phyloP scores from a whole-genome alignment of 1,140 invertebrate species.

The Cotesia glomerata region DNA sequence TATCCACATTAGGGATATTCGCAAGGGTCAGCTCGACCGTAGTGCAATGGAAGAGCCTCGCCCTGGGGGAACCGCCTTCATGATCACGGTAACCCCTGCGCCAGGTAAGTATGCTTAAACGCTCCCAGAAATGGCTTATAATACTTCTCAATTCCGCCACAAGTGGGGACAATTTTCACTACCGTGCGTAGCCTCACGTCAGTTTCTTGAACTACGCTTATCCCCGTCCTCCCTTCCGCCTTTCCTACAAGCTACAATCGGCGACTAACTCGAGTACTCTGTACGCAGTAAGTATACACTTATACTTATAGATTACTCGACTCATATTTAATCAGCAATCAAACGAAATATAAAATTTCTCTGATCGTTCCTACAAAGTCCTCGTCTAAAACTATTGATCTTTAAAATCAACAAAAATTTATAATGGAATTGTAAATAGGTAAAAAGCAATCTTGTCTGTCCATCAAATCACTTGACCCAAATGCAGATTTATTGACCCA shows the following conservation, averaged over 20 bases:
- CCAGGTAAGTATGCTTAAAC: conserved; percentile 63
- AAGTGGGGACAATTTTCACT: neutral
- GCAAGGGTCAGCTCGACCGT: conserved; percentile 71
- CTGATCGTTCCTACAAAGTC: too few species aligned
- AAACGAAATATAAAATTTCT: neutral
- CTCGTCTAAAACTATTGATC: neutral
- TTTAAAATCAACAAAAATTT: neutral
- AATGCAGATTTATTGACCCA: neutral
- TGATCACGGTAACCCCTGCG: conserved; percentile 71
- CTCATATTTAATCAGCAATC: too few species aligned
- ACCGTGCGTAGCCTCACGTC: conserved; percentile 5
- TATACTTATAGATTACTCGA: too few species aligned
- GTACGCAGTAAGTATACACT: too few species aligned
- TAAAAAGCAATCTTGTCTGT: neutral
- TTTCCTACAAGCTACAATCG: too few species aligned
- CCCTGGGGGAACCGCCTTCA: conserved; percentile 70
- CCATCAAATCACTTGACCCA: conserved; percentile 6
- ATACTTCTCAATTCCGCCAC: neutral
- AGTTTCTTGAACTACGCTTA: neutral
- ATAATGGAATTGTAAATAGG: neutral
- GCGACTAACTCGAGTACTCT: too few species aligned
- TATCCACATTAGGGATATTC: conserved; percentile 73
- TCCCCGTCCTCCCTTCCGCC: neutral
- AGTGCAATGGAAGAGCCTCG: conserved; percentile 74
- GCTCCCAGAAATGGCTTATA: neutral